Conservation (phyloP, 2,888 invertebrate genomes). For the Noctua comes region DNA sequence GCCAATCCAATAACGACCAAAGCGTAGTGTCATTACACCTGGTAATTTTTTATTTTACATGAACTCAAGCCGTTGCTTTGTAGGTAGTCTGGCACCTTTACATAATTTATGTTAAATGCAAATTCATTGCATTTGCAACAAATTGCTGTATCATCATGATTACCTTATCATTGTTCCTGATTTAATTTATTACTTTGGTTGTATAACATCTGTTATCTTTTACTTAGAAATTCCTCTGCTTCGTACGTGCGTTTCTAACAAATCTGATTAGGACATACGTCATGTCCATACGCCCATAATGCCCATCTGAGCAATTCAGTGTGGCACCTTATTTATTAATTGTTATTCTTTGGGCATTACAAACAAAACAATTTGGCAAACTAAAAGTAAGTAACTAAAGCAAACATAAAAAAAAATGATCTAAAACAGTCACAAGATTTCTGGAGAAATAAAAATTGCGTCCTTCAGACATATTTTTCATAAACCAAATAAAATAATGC, state of each 20-base stretch:
- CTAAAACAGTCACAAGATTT: background rate
- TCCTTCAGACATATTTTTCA: too few relatives aligned
- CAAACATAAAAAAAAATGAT: background rate
- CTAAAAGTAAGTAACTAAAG: background rate
- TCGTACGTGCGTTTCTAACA: constrained; percentile 37
- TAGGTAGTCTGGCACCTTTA: background rate
- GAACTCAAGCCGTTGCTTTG: background rate
- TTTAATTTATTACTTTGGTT: background rate
- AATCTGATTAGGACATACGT: constrained; percentile 3
- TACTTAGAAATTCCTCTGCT: constrained; percentile 10
- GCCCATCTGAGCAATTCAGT: background rate
- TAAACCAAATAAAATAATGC: too few relatives aligned
- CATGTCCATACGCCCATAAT: background rate
- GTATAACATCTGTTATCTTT: constrained; percentile 13
- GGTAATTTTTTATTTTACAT: background rate
- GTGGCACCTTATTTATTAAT: background rate
- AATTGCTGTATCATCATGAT: background rate
- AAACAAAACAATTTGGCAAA: too few relatives aligned
- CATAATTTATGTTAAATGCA: background rate
- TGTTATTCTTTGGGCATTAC: too few relatives aligned
- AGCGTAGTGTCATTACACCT: background rate
- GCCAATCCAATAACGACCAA: too few relatives aligned
- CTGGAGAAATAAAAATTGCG: too few relatives aligned
- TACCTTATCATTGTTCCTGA: background rate
- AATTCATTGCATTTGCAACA: background rate